Evolutionary conservation across 2,797 vertebrate genomes (phyloP), one percentile per base, ranked within the genome.

Genomic region (Gastrophryne carolinensis): DNA sequence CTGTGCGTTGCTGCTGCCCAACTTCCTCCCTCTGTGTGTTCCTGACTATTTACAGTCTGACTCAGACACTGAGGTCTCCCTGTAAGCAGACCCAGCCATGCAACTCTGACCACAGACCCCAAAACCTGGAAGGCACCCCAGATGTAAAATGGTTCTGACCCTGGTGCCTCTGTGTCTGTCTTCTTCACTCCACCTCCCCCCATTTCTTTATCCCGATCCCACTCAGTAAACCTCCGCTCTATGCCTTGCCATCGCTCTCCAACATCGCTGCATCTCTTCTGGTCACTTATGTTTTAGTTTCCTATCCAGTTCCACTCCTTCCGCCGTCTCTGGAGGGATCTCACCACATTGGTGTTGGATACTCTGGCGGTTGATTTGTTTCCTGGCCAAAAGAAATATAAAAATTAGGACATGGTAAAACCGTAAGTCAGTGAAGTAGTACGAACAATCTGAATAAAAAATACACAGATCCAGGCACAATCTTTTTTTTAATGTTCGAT

Each of bases 121-220:
- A 78, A 78, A 78, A 72, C 67, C 75, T 78, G 75, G 75, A 78
- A 72, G 61, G 60, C 75, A 65, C 75, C 75, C 75, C 75, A 72
- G 67, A 72, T 78, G 60, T 65, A 41, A 72, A 69, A 78, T 78
- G 68, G 60, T 72, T 72, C 52, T 65, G 61, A 72, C 75, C 68
- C 58, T 78, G 75, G 75, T 72, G 75, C 68, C 67, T 78, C 52
- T 24, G 47, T 65, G 75, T 78, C 75, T 78, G 75, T 72, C 66
- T 65, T 78, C 21, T 35, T 27, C 15, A 30, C 61, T 78, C 52
- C 75, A 57, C 75, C 75, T 68, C 65, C 75, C 75, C 75, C 65
- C 67, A 72, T 78, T n/a, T n/a, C 60, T 72, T 72, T 78, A 78
- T 78, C 61, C 50, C 60, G 72, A 66, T 67, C 24, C 61, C 64